Evolutionary conservation across 2,888 invertebrate species (phyloP), one percentile per base, ranked within the genome.

Genomic region (Camponotus fellah): DNA sequence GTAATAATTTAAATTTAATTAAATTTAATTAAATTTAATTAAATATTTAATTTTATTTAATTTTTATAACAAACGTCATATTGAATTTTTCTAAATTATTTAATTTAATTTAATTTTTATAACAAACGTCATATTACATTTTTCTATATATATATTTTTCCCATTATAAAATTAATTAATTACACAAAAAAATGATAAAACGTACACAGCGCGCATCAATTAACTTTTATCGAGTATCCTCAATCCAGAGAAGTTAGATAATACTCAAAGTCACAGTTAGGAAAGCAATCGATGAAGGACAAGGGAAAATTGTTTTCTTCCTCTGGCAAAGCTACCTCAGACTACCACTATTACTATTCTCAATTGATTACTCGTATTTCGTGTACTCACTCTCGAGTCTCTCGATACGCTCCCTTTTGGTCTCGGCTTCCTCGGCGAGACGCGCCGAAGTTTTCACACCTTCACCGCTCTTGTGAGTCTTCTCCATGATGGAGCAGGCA

Each of bases 401-500:
- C 93, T 98, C 98, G 96, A 98, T 97, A 93, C 98, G 96, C 92
- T 98, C 98, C 92, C 97, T 96, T 88, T 97, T 96, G 92, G 97
- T 97, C 81, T 97, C 98, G 21, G 98, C 98, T 94, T 98, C 98
- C 92, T 98, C 98, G 8, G 98, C 97, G 79, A 98, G 95, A 92
- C 97, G 97, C 32, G 98, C 96, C 12, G 98, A 97, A 8, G 98
- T 98, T 95, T 98, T 98, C 14, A 98, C 97, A 3, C 98, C 98
- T 94, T 98, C 98, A 0, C 98, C 98, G 40, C 98, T 97, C 94
- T 98, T 98, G 95, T 98, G 98, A 0, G 98, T 97, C 95, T 98
- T 98, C 95, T 98, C 98, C 97, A 98, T 98, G 90, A 98, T 98
- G 84, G 98, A 96, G 94, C 98, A 98, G 6, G 98, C 98, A 85